Base-by-base conservation (phyloP, 2,113 vertebrate species). In the Melanerpes aurifrons region DNA sequence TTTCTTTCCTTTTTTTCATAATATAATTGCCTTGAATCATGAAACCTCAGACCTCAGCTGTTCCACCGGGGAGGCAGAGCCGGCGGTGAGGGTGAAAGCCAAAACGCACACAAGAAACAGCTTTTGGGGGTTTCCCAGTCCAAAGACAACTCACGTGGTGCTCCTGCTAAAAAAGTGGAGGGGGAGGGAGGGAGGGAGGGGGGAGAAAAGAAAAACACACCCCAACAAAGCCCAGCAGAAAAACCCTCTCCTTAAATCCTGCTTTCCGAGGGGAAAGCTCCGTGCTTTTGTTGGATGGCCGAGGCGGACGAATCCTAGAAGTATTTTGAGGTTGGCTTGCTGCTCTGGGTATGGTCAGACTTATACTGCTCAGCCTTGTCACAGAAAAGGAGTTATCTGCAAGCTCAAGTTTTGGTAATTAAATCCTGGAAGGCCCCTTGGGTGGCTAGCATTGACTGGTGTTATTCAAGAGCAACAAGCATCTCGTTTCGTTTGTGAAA, bases 401-500 rank as follows among this genome's bases (percentile, higher is more conserved):
- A 93, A 95, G 95, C 96, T 95, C 95, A 92, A 97, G 91, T 96
- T 93, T 94, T 6, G 3, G 68, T 95, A 97, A 96, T 97, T 97
- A 96, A 97, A 95, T 97, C 92, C 97, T 97, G 96, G 97, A 97
- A 97, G 97, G 97, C 90, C 97, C 96, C 93, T 97, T 95, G 96
- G 97, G 97, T 97, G 96, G 95, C 91, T 97, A 96, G 97, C 82
- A 76, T 63, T 97, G 97, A 95, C 97, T 97, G 97, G 97, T 97
- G 97, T 96, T 95, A 77, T 85, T 94, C 85, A 67, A 91, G 80
- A 94, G 95, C 90, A 94, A 85, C 82, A 90, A 91, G 89, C 92
- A 79, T 91, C 24, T 10, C 75, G 31, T 90, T 96, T 92, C 74
- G 21, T 88, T 91, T 91, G 50, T 63, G 43, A 90, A 96, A 64